A percentile compares a stretch with the other conserved stretches of the same genome.
These are phyloP conservation scores for Muscicapa striata DNA, from an alignment of 2,797 vertebrate species.

Conservation along the genomic window DNA sequence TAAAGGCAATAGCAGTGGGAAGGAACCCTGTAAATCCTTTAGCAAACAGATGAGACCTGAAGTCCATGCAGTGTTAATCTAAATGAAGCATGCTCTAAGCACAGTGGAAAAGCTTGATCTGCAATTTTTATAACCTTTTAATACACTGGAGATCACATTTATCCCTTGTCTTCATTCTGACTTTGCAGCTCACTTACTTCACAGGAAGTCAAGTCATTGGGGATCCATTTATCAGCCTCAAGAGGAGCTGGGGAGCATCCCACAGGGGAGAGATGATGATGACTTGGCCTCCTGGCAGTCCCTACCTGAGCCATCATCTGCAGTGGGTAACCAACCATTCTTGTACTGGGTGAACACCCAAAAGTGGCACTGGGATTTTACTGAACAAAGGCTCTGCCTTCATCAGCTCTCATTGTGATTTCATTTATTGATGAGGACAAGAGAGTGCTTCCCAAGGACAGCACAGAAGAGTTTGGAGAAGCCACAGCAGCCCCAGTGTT, in stretches of 20 bases:
- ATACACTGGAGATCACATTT: background rate
- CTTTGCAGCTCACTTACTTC: background rate
- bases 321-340: background rate
- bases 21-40: background rate
- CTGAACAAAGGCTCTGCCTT: background rate
- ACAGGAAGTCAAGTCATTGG: background rate
- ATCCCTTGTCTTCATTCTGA: background rate
- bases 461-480: background rate
- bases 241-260: background rate
- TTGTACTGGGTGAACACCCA: background rate
- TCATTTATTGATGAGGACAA: conserved; percentile 18
- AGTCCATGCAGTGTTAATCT: background rate
- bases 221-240: background rate
- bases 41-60: background rate
- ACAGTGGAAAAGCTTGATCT: background rate
- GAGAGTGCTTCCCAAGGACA: background rate
- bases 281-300: background rate
- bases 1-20: background rate
- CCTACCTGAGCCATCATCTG: background rate
- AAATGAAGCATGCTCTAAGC: background rate
- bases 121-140: background rate
- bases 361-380: background rate
- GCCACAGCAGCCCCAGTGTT: background rate
- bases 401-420: background rate
- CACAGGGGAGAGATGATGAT: background rate